These are phyloP conservation scores for Cynodonichthys magdalenae DNA, from an alignment of 2,797 vertebrate genomes.

Conservation along the genomic window DNA sequence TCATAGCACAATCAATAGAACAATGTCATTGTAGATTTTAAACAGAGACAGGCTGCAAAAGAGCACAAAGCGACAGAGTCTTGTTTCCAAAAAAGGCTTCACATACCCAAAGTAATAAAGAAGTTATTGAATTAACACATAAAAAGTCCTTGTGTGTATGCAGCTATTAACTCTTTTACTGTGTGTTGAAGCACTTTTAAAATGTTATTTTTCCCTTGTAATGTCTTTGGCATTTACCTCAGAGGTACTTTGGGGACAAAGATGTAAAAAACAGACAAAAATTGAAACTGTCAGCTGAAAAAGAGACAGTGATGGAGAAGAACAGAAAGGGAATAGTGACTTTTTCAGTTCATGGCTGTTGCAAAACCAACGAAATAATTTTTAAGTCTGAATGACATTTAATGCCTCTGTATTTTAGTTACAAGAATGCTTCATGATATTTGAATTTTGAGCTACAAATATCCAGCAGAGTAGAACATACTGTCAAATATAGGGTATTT, in stretches of 20 bases:
- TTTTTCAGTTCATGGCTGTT: slow-evolving; percentile 8
- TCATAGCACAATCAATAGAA: slow-evolving; percentile 45
- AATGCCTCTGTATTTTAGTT: slow-evolving; percentile 29
- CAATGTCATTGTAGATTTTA: slow-evolving; percentile 46
- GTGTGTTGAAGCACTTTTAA: slow-evolving; percentile 17
- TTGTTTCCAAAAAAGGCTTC: slow-evolving; percentile 18
- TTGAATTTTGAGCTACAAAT: slow-evolving; percentile 7
- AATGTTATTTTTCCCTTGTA: slow-evolving; percentile 21
- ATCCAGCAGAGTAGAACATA: slow-evolving; percentile 5
- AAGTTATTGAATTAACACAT: neutral
- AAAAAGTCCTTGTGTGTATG: slow-evolving; percentile 1
- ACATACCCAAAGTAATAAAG: slow-evolving; percentile 11
- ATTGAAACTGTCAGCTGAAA: slow-evolving; percentile 32
- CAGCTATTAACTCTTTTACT: neutral
- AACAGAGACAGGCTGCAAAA: slow-evolving; percentile 37
- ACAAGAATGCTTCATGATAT: neutral
- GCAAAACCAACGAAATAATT: slow-evolving; percentile 14
- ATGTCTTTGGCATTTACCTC: slow-evolving; percentile 49
- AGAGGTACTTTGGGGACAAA: slow-evolving; percentile 23
- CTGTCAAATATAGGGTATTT: neutral
- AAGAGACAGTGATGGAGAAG: slow-evolving; percentile 7
- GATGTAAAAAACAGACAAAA: slow-evolving; percentile 15
- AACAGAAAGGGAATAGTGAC: neutral
- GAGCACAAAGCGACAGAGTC: slow-evolving; percentile 18
- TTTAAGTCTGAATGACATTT: slow-evolving; percentile 27